Conservation (phyloP, 2,797 vertebrate genomes). For the Allobates femoralis region DNA sequence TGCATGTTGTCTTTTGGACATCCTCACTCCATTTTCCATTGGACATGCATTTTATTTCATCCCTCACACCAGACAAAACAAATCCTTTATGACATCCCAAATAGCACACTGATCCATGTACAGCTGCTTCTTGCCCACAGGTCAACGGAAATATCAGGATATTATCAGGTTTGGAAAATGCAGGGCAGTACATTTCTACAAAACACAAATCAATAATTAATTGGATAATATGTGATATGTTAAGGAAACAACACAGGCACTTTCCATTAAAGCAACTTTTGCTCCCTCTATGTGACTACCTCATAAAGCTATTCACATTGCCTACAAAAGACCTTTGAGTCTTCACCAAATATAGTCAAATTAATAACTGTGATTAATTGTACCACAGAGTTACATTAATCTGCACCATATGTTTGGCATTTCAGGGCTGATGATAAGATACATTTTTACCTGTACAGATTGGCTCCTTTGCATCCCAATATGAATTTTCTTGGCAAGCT, state of each 20-base stretch:
- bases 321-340: background rate
- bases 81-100: slow-evolving; percentile 87
- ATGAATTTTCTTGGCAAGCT: slow-evolving; percentile 85
- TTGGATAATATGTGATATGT: background rate
- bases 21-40: slow-evolving; percentile 88
- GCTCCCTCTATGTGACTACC: background rate
- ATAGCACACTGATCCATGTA: slow-evolving; percentile 80
- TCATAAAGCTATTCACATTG: background rate
- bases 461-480: slow-evolving; percentile 89
- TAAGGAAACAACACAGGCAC: background rate
- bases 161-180: slow-evolving; percentile 77
- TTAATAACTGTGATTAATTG: background rate
- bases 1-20: slow-evolving; percentile 82
- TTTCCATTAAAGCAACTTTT: background rate
- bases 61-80: slow-evolving; percentile 79
- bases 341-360: background rate
- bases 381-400: background rate
- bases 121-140: slow-evolving; percentile 81
- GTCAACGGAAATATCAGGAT: slow-evolving; percentile 79
- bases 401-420: background rate
- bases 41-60: slow-evolving; percentile 82
- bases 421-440: background rate
- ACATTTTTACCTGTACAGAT: slow-evolving; percentile 87
- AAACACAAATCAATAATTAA: slow-evolving; percentile 5
- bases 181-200: slow-evolving; percentile 86